These are phyloP conservation scores for Chironomus riparius DNA, from an alignment of 2,888 invertebrate species.

Conservation along the genomic window DNA sequence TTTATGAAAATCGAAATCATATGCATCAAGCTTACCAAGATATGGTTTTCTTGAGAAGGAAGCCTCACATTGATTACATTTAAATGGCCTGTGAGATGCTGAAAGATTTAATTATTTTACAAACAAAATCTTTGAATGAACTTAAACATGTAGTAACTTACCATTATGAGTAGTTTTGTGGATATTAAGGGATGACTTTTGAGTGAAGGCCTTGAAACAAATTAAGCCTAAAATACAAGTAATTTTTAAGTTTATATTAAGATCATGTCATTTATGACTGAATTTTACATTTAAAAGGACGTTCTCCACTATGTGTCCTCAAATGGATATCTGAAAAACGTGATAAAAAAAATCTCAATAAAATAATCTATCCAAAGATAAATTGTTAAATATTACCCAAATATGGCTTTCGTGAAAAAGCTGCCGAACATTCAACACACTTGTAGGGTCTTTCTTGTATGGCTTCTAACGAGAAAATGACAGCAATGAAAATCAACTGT, in stretches of 20 bases:
- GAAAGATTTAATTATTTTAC: no score
- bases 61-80: constrained; percentile 50
- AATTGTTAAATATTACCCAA: constrained; percentile 27
- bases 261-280: background rate
- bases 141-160: no score
- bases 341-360: no score
- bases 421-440: constrained; percentile 49
- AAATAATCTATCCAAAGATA: no score
- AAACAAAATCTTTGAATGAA: no score
- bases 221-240: background rate
- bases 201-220: constrained; percentile 6
- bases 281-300: background rate
- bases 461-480: constrained; percentile 14
- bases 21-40: constrained; percentile 39
- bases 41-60: constrained; percentile 49
- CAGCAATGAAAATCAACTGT: no score
- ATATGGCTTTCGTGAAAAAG: constrained; percentile 54
- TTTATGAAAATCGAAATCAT: background rate
- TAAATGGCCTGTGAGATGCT: constrained; percentile 30
- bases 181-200: constrained; percentile 38
- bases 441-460: constrained; percentile 45
- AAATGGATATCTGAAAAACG: constrained; percentile 13
- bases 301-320: constrained; percentile 12
- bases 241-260: background rate
- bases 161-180: constrained; percentile 53